A percentile compares a stretch with the other conserved stretches of the same genome.
Evolutionary conservation across 2,113 vertebrate species (phyloP).

Genomic region (Zeus faber): DNA sequence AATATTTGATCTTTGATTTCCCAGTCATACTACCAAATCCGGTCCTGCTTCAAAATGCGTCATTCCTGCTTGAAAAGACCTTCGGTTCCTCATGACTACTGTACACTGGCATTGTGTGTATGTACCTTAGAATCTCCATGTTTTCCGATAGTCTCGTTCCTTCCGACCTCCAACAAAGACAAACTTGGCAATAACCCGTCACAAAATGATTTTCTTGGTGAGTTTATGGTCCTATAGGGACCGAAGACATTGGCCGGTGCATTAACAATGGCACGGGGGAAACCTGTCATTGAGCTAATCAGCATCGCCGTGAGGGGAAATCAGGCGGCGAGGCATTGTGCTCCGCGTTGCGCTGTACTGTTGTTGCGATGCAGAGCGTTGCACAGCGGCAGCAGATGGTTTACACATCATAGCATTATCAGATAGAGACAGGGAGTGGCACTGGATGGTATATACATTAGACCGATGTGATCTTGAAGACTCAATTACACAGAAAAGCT

Average conservation of each 20-base stretch:
- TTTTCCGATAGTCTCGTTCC: too few relatives aligned
- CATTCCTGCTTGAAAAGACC: too few relatives aligned
- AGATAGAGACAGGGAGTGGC: slow-evolving; percentile 22
- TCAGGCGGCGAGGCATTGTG: slow-evolving; percentile 56
- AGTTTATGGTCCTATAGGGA: slow-evolving; percentile 43
- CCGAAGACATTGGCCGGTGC: slow-evolving; percentile 36
- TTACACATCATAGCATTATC: slow-evolving; percentile 36
- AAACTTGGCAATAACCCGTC: too few relatives aligned
- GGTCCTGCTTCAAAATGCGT: too few relatives aligned
- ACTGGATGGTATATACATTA: slow-evolving; percentile 9
- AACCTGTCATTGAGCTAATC: slow-evolving; percentile 58
- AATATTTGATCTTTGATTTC: too few relatives aligned
- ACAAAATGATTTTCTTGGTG: background rate
- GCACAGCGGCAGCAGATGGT: slow-evolving; percentile 43
- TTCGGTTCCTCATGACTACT: too few relatives aligned
- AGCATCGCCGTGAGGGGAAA: slow-evolving; percentile 58
- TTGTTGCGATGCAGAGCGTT: slow-evolving; percentile 43
- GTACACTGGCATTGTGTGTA: too few relatives aligned
- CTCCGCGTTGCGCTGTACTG: slow-evolving; percentile 30
- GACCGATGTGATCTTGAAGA: slow-evolving; percentile 7
- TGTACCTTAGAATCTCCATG: too few relatives aligned
- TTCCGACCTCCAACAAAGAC: too few relatives aligned
- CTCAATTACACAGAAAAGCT: slow-evolving; percentile 2
- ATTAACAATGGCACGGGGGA: slow-evolving; percentile 57
- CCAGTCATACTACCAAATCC: too few relatives aligned